Evolutionary conservation across 2,888 invertebrate genomes (phyloP).

Genomic region (Eilema depressum): DNA sequence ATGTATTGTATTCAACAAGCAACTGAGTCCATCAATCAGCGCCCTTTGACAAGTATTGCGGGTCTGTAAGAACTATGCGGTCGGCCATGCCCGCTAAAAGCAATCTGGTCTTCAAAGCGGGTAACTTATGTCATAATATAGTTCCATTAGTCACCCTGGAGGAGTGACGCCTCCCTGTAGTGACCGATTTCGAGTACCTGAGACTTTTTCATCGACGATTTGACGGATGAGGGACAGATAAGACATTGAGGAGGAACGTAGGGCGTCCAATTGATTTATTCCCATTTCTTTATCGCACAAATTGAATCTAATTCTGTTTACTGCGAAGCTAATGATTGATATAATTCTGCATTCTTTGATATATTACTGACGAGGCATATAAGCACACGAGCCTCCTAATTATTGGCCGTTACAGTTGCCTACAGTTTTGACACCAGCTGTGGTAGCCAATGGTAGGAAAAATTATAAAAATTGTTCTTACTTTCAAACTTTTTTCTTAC

Average conservation of each 20-base stretch:
- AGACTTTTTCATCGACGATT: background rate
- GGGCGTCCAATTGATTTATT: background rate
- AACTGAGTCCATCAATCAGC: slow-evolving; percentile 2
- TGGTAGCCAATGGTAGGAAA: too few relatives aligned
- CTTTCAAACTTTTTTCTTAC: too few relatives aligned
- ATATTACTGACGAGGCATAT: too few relatives aligned
- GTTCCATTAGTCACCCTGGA: background rate
- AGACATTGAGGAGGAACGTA: background rate
- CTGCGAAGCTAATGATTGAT: background rate
- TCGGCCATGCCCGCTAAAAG: background rate
- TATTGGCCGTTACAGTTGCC: too few relatives aligned
- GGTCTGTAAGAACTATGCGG: background rate
- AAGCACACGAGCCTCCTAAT: too few relatives aligned
- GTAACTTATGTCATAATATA: slow-evolving; percentile 4
- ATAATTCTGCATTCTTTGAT: background rate
- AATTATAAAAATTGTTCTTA: too few relatives aligned
- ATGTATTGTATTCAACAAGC: background rate
- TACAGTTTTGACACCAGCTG: too few relatives aligned
- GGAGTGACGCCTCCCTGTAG: background rate
- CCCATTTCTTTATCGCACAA: background rate
- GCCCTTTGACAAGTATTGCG: slow-evolving; percentile 4
- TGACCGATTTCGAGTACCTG: background rate
- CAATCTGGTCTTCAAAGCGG: slow-evolving; percentile 4
- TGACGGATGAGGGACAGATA: background rate
- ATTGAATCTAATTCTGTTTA: background rate